Evolutionary conservation across 2,888 invertebrate genomes (phyloP), one percentile per base, ranked within the genome.

Genomic region (Acrobasis repandana): DNA sequence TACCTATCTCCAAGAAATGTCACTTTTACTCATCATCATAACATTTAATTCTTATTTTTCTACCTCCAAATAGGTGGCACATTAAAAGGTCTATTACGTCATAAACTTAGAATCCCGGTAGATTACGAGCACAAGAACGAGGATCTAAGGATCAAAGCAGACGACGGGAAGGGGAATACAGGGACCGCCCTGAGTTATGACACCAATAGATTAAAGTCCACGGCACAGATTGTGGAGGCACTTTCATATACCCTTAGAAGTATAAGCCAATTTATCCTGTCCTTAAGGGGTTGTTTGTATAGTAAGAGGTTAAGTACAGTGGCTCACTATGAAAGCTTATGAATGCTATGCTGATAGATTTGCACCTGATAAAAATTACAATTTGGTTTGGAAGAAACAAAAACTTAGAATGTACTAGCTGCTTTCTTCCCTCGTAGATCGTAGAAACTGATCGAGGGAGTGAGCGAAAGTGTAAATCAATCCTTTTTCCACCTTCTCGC

Each of bases 141-240:
- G 43, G 43, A 52, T n/a, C 38, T 46, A 50, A 43, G 61, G 65
- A 61, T 63, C 63, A 50, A 60, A 63, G 65, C 11, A 50, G 58
- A 38, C 48, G 9, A 9, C 38, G 57, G 56, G 48, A 36, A 58
- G 33, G 38, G 16, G 46, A 20, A 46, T 16, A 18, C 15, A 15
- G 54, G 18, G 34, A 18, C 52, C 54, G 33, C 20, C 28, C 18
- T 66, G 63, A 66, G 62, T 66, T 64, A 66, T 66, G 65, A 61
- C 58, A 60, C 62, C 65, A 54, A 66, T 66, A 66, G 65, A 66
- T 66, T 66, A 62, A 62, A 61, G 62, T 64, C 62, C 62, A 58
- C 43, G 61, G 60, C 62, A 46, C 67, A 67, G 63, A 66, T 66
- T 66, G 63, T 60, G 48, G 52, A 60, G 63, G 56, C 61, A 59